Base-by-base conservation (phyloP, 2,797 vertebrate species). In the Coilia nasus region DNA sequence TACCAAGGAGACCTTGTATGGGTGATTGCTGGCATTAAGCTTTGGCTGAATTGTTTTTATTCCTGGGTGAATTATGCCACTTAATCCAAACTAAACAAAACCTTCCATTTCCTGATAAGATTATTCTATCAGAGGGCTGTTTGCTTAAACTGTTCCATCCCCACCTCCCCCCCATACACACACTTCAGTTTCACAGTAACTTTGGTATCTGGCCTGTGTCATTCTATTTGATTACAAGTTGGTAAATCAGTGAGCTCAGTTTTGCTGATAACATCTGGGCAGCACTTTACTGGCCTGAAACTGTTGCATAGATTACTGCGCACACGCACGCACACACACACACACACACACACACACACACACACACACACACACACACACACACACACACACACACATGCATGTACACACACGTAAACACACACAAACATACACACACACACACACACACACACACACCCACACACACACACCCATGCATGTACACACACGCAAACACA, bases 211-310 rank as follows among this genome's bases (percentile, higher is more conserved):
- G 35, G 31, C 35, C 19, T 78, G 10, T 78, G 71, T 78, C 71
- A 78, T 44, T 78, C 31, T 41, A 35, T 78, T 19, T 35, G 67
- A 71, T 71, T 71, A 31, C 28, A 35, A n/a, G 7, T 71, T 78
- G 71, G 71, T 44, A 41, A 78, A 78, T 78, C 71, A 78, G 35
- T 78, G 35, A 78, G 31, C 19, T n/a, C 71, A 21, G 71, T 44
- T 41, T 78, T 44, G 35, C 15, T 78, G 71, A 41, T 78, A 78
- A 11, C 71, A 78, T 35, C 64, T 5, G 11, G 15, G 28, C 11
- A 17, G 4, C 28, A 71, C 28, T 0, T 6, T 4, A 15, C 21
- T 75, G 19, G 71, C 19, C 71, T 78, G 19, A 78, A 44, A 78
- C 19, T 59, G 19, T 59, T 19, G 0, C 17, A 57, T 12, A 57